Base-by-base conservation (phyloP, 2,888 invertebrate genomes). In the Torymus auratus region DNA sequence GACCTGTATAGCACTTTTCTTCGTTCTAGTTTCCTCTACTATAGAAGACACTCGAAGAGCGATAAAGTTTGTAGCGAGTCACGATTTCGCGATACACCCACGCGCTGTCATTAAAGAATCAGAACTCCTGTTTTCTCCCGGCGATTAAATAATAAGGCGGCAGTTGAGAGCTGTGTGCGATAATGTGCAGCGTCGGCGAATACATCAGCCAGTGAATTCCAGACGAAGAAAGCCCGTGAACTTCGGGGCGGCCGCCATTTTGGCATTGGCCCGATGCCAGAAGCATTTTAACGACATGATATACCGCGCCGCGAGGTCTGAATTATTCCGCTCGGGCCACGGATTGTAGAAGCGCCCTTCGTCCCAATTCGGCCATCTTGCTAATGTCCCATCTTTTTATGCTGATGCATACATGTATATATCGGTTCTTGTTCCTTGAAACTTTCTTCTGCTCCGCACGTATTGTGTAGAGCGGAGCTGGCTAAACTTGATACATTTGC, bases 221-320 rank as follows among this genome's bases (percentile, higher is more conserved):
- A 41, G 7, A 7, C 41, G 20, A 41, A 50, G 17, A 17, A 64
- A 5, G 41, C 41, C 20, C 65, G 13, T 58, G 52, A 78, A 78
- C 64, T 71, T 71, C 14, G 23, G n/a, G n/a, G n/a, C 11, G 61
- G 50, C 28, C 7, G 17, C 10, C 23, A 58, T 71, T 64, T 70
- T 12, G 20, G 11, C n/a, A 23, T 70, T 78, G 72, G 67, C 61
- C 20, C 17, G 17, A 12, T 28, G 60, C 78, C 78, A 78, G 41
- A 61, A 55, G 28, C 50, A 62, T 69, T 58, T 53, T 55, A 41
- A 41, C 41, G 7, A 10, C 41, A 10, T 65, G 60, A 71, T 60
- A n/a, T 14, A 12, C 60, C 5, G 0, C 28, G 41, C 7, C 41
- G 41, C 41, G 41, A 4, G 41, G 7, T 41, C 41, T 41, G 41